Evolutionary conservation across 2,888 invertebrate genomes (phyloP), one percentile per base, ranked within the genome.

Genomic region (Yponomeuta sedellus): DNA sequence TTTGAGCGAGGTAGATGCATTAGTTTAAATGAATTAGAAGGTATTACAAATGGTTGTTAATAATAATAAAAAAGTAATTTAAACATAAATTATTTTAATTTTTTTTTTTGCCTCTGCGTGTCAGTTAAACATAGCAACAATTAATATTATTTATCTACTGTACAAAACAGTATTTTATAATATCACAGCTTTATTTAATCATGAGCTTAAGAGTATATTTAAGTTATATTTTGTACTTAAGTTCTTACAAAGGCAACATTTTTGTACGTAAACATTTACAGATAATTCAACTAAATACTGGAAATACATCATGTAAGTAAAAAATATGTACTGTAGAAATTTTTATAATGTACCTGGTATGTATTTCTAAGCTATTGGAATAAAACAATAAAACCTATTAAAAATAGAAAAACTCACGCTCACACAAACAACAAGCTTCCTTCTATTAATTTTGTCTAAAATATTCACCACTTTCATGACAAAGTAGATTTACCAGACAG

Each of bases 181-280:
- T 52, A 61, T 58, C 56, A 63, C 44, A 66, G 58, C 34, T 66
- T 64, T 28, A 66, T 39, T 66, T 66, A 59, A 59, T 64, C 2
- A 58, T 64, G 66, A 44, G 61, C 34, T 56, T 28, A 25, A 12
- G 12, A 12, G 44, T 16, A 52, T 52, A 6, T 44, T 12, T 44
- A 44, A 44, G 10, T 12, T 44, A 12, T 10, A 12, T 44, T 12
- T 52, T 12, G 44, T 12, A 52, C 44, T 52, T 52, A 52, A 52
- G 16, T 52, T 16, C 44, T 52, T 16, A 52, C 44, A 52, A 52
- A 52, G 44, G 44, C 44, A 52, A 52, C 5, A 3, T 2, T 52
- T 16, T 52, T 16, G 10, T 16, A 12, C 10, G 16, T 16, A 52
- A 16, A 16, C 16, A 52, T 16, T 10, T 44, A 44, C 1, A 52